Base-by-base conservation (phyloP, 2,888 invertebrate species). In the Lepetodrilus schrolli region DNA sequence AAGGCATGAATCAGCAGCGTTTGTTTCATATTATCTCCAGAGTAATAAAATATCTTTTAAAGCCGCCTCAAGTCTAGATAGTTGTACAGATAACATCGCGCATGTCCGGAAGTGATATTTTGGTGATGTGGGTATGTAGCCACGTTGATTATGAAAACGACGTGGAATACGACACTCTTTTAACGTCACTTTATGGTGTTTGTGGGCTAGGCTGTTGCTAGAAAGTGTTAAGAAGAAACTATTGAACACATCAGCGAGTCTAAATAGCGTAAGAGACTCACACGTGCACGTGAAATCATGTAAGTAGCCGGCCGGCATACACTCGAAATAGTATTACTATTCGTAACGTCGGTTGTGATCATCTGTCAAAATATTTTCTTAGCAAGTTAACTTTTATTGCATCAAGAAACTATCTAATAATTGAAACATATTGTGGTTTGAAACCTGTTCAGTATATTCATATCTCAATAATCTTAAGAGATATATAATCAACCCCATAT, bases 81-180 rank as follows among this genome's bases (percentile, higher is more conserved):
- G 4, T 2, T 34, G 58, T 26, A 58, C 26, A n/a, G n/a, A 17
- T 58, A 5, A 2, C 30, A 43, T 10, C 34, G 58, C 58, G 58
- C 58, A 58, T 58, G 58, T 26, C 58, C 58, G 58, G 58, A 58
- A 58, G 30, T 58, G 58, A 58, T 34, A 58, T 30, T 34, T 58
- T 58, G 58, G 58, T 58, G 58, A 58, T 58, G 58, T 58, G 58
- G 58, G 58, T 58, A 58, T 58, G 23, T 17, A 58, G 58, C 58
- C 58, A 58, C 58, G 58, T 58, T 58, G 58, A 58, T 58, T 58
- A 58, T 8, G 30, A 30, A 58, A 58, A 58, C 58, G 58, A 58
- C 58, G 58, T 58, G 58, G 58, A 34, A 58, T 58, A 58, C 34
- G 58, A 58, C 58, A 13, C 30, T 17, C 17, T 30, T 30, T 30